Base-by-base conservation (phyloP, 2,113 vertebrate genomes). In the Paraplagusia blochii region DNA sequence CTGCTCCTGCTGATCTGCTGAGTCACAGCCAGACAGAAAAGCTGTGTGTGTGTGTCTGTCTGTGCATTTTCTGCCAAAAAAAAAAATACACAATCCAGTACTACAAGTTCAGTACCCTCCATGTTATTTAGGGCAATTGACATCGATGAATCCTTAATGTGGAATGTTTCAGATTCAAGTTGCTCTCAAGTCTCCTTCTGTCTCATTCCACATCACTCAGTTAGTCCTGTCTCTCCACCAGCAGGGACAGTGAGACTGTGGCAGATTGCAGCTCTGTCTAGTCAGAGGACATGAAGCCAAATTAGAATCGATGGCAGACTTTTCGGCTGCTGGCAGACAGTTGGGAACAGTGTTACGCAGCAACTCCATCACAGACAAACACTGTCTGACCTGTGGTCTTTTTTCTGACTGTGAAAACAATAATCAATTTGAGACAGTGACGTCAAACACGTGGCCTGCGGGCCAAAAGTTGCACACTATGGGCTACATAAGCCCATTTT, bases 1-100 rank as follows among this genome's bases (percentile, higher is more conserved):
- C 70, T 72, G 68, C 53, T 77, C 16, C 52, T 67, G 60, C 74
- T 74, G 77, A 75, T 84, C 18, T 84, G 85, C 85, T 87, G 87
- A 87, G 77, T 88, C 87, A 87, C 69, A 73, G 72, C 36, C 50
- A 72, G 54, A 59, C 47, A 63, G 66, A 44, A 16, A 59, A 64
- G 55, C 46, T 18, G 11, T 6, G 38, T 51, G 17, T 59, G 47
- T 40, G 11, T 6, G 33, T 47, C 22, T 59, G 47, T 40, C n/a
- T n/a, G 45, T 47, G 45, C 8, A 11, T 29, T 19, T 12, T 12
- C 13, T 15, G 10, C 4, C 14, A 13, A 34, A n/a, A n/a, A 15
- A 43, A 7, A 7, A 7, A 43, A 5, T 22, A 0, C 13, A 50
- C 15, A 57, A 17, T 2, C 22, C 22, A 29, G 22, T 54, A 57